phyloP scores from a whole-genome alignment of 1,140 invertebrate genomes.

The Bombus turneri region DNA sequence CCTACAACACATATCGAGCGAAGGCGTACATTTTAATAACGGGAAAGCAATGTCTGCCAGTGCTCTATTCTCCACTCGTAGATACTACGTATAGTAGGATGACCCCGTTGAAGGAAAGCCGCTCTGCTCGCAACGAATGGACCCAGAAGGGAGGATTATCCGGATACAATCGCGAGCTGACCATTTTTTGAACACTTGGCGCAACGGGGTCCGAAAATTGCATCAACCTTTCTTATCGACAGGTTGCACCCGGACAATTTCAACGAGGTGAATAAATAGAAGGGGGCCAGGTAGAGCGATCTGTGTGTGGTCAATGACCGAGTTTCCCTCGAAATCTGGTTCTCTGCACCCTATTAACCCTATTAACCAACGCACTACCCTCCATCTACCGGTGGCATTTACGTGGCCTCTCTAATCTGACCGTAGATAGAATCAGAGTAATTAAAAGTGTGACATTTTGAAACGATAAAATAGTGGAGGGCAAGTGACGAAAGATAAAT shows the following conservation, averaged over 20 bases:
- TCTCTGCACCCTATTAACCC: background rate
- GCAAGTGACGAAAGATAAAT: no score
- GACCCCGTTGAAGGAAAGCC: background rate
- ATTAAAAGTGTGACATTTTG: background rate
- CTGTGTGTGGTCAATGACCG: background rate
- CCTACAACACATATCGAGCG: background rate
- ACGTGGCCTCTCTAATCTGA: background rate
- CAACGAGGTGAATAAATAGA: background rate
- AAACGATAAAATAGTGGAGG: background rate
- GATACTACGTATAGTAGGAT: background rate
- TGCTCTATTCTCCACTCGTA: background rate
- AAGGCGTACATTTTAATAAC: no score
- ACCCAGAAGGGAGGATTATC: background rate
- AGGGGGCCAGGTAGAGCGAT: background rate
- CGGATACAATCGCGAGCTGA: background rate
- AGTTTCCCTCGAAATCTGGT: background rate
- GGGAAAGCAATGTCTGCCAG: background rate
- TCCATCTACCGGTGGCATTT: conserved; percentile 18
- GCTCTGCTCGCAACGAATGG: background rate
- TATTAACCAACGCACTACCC: no score
- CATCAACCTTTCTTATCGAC: background rate
- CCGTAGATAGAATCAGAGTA: background rate
- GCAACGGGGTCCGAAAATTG: background rate
- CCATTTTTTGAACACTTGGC: background rate
- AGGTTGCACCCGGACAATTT: background rate